Conservation (phyloP, 2,888 invertebrate genomes). For the Ennomos quercinarius region DNA sequence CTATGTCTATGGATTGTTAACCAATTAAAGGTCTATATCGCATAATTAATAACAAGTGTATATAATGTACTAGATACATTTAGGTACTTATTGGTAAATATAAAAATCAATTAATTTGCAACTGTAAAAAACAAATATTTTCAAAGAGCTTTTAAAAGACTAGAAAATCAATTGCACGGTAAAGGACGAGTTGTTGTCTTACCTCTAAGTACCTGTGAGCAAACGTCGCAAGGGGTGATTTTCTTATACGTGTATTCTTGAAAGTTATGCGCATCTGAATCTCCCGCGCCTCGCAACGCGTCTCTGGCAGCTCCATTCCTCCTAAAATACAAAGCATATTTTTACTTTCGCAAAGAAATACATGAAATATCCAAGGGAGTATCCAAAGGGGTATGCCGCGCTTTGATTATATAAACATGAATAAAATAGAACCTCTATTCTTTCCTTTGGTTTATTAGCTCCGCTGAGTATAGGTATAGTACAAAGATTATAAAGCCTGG, state of each 20-base stretch:
- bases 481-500: no score
- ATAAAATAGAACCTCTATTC: constrained; percentile 13
- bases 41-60: no score
- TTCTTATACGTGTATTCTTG: constrained; percentile 98
- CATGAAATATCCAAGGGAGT: constrained; percentile 18
- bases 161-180: not conserved
- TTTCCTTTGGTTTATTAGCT: constrained; percentile 10
- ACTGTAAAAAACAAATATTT: no score
- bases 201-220: constrained; percentile 96
- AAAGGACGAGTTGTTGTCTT: constrained; percentile 49
- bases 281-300: constrained; percentile 84
- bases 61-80: no score
- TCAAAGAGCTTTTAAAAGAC: no score
- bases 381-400: constrained; percentile 7
- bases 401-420: constrained; percentile 18
- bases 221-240: constrained; percentile 97
- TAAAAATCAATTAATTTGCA: no score
- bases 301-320: constrained; percentile 90
- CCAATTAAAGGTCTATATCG: no score
- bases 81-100: no score
- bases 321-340: constrained; percentile 73
- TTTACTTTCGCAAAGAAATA: constrained; percentile 28
- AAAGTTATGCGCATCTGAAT: constrained; percentile 93
- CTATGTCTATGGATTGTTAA: no score
- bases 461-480: not conserved